These are phyloP conservation scores for Chaenogobius annularis DNA, from an alignment of 2,113 vertebrate genomes.

Conservation along the genomic window DNA sequence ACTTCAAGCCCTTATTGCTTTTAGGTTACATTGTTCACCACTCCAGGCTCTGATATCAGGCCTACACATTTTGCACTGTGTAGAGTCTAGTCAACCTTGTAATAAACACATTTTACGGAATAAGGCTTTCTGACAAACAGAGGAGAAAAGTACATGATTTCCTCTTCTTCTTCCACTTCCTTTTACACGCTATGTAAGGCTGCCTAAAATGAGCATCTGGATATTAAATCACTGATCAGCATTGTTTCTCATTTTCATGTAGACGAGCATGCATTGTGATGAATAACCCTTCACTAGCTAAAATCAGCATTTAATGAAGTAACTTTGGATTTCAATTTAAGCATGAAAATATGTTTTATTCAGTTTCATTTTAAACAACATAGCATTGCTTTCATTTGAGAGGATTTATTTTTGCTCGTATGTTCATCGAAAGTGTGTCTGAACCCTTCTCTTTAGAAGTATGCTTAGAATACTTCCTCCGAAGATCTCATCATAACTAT, in stretches of 20 bases:
- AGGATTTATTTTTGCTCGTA: too few species aligned
- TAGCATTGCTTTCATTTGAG: too few species aligned
- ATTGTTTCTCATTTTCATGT: not conserved
- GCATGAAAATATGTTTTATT: too few species aligned
- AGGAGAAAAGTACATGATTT: not conserved
- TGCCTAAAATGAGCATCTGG: not conserved
- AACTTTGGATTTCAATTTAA: too few species aligned
- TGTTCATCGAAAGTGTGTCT: too few species aligned
- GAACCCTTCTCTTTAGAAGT: too few species aligned
- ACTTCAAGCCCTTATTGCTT: conserved; percentile 20
- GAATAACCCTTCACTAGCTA: not conserved
- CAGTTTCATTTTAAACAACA: too few species aligned
- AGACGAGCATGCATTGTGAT: not conserved
- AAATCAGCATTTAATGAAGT: not conserved
- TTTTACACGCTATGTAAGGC: not conserved
- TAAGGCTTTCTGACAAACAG: not conserved
- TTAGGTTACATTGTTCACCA: conserved; percentile 31
- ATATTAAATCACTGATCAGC: not conserved
- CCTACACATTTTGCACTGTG: not conserved
- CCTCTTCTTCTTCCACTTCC: not conserved
- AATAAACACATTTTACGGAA: conserved; percentile 5
- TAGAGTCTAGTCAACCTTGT: not conserved
- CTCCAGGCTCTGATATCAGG: conserved; percentile 14
- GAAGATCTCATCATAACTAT: too few species aligned
- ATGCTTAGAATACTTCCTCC: too few species aligned